These are phyloP conservation scores for Yponomeuta sedellus DNA, from an alignment of 2,888 invertebrate species.

Conservation along the genomic window DNA sequence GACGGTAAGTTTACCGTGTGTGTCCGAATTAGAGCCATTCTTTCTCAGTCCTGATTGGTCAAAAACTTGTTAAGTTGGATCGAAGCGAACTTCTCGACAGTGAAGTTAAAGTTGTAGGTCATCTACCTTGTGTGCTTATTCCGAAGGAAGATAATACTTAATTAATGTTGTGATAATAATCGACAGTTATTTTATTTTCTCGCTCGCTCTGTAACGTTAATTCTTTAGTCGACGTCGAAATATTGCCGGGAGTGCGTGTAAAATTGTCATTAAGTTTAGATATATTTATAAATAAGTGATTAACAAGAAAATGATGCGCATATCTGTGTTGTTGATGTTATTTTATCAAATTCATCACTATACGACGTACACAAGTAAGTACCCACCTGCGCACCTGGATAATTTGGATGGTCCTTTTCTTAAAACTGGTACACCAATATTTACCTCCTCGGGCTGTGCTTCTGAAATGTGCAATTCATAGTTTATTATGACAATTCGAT, in stretches of 20 bases:
- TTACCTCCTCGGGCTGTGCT: neutral
- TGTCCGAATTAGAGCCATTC: neutral
- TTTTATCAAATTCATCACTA: neutral
- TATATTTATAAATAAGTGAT: neutral
- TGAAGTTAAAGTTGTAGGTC: neutral
- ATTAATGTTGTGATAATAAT: too few species aligned
- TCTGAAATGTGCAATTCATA: neutral
- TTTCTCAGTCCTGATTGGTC: neutral
- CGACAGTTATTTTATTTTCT: too few species aligned
- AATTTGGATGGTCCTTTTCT: neutral
- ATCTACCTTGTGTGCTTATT: too few species aligned
- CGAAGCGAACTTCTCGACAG: neutral
- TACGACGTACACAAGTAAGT: neutral
- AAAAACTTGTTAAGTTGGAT: neutral
- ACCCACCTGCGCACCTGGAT: neutral
- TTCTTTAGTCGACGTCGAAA: too few species aligned
- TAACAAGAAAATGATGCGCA: neutral
- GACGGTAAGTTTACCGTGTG: neutral
- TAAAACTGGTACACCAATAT: too few species aligned
- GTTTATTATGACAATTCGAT: too few species aligned
- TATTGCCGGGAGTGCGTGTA: too few species aligned
- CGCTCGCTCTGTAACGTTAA: too few species aligned
- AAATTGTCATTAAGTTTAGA: neutral
- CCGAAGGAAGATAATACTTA: too few species aligned
- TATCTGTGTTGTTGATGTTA: neutral